Evolutionary conservation across 2,888 invertebrate genomes (phyloP), one percentile per base, ranked within the genome.

Genomic region (Chaitophorus viminalis): DNA sequence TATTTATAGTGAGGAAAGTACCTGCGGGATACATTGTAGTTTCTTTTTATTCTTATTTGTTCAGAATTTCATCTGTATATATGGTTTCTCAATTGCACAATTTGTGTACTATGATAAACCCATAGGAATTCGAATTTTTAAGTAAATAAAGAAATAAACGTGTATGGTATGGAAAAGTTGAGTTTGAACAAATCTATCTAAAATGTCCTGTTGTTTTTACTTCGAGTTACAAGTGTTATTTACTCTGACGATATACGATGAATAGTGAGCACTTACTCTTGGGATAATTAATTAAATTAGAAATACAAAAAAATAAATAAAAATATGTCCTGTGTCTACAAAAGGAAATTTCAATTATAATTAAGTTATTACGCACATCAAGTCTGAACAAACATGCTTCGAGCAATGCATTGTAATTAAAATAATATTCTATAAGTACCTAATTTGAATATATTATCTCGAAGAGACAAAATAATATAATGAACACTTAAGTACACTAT

Each of bases 301-400:
- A 65, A n/a, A 65, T 4, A n/a, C 4, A 65, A 65, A 25, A 65
- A 25, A 65, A 65, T 25, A 25, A 18, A 65, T 60, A 25, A 54
- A 5, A 76, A 76, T 52, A 25, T 33, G 18, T 29, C 75, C n/a
- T 29, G 18, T 6, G 25, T 60, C 6, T 60, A 65, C 33, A 60
- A 60, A 65, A 65, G 78, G 36, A 36, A 79, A 79, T 79, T 79
- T 79, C 8, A 79, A 79, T 78, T 78, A 60, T 25, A 36, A 36
- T 79, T 29, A 76, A 3, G 33, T 14, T 17, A 17, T 52, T 78
- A 36, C 33, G n/a, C n/a, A 78, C 33, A 33, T 33, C 33, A 60
- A 77, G 77, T 77, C 78, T n/a, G 78, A 60, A 60, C 78, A 60
- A 65, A 65, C 21, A 78, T 25, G n/a, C 65, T 17, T 25, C 36